These are phyloP conservation scores for Spea hammondii DNA, from an alignment of 2,797 vertebrate genomes.

Conservation along the genomic window DNA sequence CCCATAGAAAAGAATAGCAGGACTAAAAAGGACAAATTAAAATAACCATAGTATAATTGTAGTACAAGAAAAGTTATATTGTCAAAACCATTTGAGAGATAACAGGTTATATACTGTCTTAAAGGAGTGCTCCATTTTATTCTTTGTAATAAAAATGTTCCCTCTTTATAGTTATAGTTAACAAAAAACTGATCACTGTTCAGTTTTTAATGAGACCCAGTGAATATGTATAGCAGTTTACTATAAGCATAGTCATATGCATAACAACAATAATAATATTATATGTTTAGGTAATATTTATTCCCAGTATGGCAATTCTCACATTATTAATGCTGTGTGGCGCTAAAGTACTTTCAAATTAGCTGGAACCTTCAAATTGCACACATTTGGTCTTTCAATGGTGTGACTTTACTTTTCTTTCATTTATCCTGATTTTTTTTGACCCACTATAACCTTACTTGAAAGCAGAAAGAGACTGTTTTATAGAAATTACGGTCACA, in stretches of 20 bases:
- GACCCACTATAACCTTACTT: conserved; percentile 17
- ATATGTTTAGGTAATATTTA: not conserved
- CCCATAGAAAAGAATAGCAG: too few relatives aligned
- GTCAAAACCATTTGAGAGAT: too few relatives aligned
- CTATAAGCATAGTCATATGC: too few relatives aligned
- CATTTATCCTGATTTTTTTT: conserved; percentile 4
- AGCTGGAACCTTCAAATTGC: not conserved
- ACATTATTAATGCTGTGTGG: not conserved
- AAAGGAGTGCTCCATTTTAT: too few relatives aligned
- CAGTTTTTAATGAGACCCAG: not conserved
- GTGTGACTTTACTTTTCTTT: not conserved
- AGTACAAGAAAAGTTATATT: too few relatives aligned
- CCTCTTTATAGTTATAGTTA: too few relatives aligned
- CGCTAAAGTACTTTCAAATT: not conserved
- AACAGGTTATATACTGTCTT: too few relatives aligned
- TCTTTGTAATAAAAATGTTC: too few relatives aligned
- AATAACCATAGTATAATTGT: too few relatives aligned
- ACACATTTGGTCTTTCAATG: not conserved
- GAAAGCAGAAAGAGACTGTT: conserved; percentile 23
- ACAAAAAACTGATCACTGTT: not conserved
- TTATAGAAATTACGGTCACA: conserved; percentile 23
- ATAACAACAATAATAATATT: too few relatives aligned
- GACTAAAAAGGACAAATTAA: too few relatives aligned
- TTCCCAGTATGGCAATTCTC: not conserved
- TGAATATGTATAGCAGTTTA: not conserved